Base-by-base conservation (phyloP, 2,797 vertebrate species). In the Leptodactylus fallax region DNA sequence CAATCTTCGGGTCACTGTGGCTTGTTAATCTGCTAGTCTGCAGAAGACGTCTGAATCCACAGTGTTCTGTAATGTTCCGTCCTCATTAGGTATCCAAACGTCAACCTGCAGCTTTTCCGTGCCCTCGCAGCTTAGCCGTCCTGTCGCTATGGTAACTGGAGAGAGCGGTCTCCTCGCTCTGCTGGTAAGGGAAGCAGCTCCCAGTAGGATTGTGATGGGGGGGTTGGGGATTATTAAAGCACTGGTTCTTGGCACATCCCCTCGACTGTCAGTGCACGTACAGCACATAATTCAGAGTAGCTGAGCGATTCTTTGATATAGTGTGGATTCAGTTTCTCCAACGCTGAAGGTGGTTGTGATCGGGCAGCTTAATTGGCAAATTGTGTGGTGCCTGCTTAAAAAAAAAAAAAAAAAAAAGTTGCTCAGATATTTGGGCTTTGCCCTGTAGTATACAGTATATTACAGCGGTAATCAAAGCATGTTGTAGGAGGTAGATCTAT, bases 141-240 rank as follows among this genome's bases (percentile, higher is more conserved):
- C 69, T 8, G 58, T 87, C 45, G 23, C 69, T 58, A 77, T 87
- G 69, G 79, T n/a, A 81, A 87, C 86, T 60, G 25, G 65, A 79
- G 76, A 12, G 77, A 60, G 67, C 79, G 36, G 86, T 65, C 69
- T 82, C 45, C 56, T 65, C 71, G 78, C 79, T 82, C 69, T 61
- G 86, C 79, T 67, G 86, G 69, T 82, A 60, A 77, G 56, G 86
- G 86, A 74, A 23, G 86, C 86, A 36, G 86, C 86, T 82, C 86
- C 86, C 85, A 60, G 79, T 79, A 86, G 85, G 85, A 58, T 86
- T 80, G 86, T 13, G 67, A 21, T 71, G 79, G 85, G 58, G 36
- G 23, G 36, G 51, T 61, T n/a, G 25, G 47, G 79, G 79, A 82
- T 87, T 87, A 82, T 81, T 87, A 81, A 13, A 86, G 83, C 61